Conservation (phyloP, 2,888 invertebrate genomes). For the Papilio elwesi region DNA sequence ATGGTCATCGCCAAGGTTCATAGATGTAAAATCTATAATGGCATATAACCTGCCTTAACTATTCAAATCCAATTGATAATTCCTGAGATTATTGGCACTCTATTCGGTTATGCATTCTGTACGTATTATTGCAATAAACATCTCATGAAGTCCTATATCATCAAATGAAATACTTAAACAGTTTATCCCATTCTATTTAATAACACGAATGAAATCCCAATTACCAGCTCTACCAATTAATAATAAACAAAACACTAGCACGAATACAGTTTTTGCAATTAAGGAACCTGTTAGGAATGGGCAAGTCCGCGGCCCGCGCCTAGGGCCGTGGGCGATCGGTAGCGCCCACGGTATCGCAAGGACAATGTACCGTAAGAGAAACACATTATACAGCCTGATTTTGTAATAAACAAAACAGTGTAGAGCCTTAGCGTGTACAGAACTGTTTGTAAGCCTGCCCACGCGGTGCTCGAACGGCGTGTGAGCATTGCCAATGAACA, state of each 20-base stretch:
- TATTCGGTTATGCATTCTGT: too few species aligned
- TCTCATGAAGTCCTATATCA: too few species aligned
- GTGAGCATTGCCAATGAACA: constrained; percentile 22
- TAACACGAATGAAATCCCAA: constrained; percentile 14
- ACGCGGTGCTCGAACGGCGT: constrained; percentile 21
- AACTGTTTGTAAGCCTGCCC: constrained; percentile 34
- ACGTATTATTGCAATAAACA: too few species aligned
- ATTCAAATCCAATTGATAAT: too few species aligned
- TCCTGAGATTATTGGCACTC: too few species aligned
- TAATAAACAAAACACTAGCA: constrained; percentile 23
- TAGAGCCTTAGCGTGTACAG: constrained; percentile 22
- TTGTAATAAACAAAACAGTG: constrained; percentile 38
- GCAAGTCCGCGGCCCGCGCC: constrained; percentile 53
- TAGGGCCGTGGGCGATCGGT: constrained; percentile 71
- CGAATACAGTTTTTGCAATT: constrained; percentile 38
- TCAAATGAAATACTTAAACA: too few species aligned
- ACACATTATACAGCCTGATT: constrained; percentile 60
- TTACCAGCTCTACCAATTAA: constrained; percentile 14
- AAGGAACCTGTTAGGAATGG: constrained; percentile 42
- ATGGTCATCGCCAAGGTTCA: too few species aligned
- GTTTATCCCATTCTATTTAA: neutral
- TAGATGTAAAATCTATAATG: too few species aligned
- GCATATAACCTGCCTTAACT: too few species aligned
- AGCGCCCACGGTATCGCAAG: constrained; percentile 74
- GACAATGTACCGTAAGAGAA: constrained; percentile 80